A percentile compares a stretch with the other conserved stretches of the same genome.
These are phyloP conservation scores for Rhamphomyia laevipes DNA, from an alignment of 2,888 invertebrate genomes.

Conservation along the genomic window DNA sequence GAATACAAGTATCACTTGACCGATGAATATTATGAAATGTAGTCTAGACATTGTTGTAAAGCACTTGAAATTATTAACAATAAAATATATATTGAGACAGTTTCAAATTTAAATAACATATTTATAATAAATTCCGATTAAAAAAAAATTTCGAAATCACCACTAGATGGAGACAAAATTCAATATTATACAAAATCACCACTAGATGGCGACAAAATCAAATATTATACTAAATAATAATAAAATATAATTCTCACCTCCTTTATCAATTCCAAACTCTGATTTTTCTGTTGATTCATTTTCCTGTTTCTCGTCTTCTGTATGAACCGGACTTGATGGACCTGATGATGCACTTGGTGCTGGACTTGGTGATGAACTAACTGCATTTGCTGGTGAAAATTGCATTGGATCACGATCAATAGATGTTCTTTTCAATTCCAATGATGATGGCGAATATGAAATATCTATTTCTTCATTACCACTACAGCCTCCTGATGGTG, in stretches of 20 bases:
- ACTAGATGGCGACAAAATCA: no score
- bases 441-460: constrained; percentile 18
- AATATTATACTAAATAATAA: no score
- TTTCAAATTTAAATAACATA: no score
- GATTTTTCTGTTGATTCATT: constrained; percentile 45
- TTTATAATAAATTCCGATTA: no score
- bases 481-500: constrained; percentile 21
- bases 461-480: constrained; percentile 18
- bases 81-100: no score
- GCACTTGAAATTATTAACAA: no score
- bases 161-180: no score
- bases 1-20: no score
- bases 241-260: constrained; percentile 26
- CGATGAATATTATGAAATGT: no score
- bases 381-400: constrained; percentile 20
- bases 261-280: constrained; percentile 27
- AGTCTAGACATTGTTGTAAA: no score
- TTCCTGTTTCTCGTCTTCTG: constrained; percentile 43
- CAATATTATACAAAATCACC: no score
- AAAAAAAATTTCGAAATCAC: no score
- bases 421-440: constrained; percentile 26
- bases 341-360: constrained; percentile 36
- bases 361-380: constrained; percentile 29
- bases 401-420: constrained; percentile 22
- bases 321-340: constrained; percentile 38